A percentile compares a stretch with the other conserved stretches of the same genome.
These are phyloP conservation scores for Charanyca ferruginea DNA, from an alignment of 2,888 invertebrate genomes.

Conservation along the genomic window DNA sequence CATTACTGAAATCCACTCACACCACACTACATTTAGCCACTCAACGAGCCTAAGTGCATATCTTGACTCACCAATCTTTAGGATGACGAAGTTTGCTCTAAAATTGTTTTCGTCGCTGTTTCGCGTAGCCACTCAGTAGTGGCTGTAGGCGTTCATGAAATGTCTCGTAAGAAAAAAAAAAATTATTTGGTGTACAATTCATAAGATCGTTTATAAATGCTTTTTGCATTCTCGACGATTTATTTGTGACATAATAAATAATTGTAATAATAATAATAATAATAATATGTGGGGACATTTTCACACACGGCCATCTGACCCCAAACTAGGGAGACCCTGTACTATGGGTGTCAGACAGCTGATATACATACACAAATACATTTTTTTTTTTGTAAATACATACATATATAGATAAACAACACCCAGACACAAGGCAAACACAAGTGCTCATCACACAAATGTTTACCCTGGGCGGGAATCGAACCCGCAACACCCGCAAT, in stretches of 20 bases:
- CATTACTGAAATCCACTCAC: conserved; percentile 74
- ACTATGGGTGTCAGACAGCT: too few species aligned
- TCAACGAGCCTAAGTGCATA: conserved; percentile 68
- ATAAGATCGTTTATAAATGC: conserved; percentile 13
- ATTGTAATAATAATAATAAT: too few species aligned
- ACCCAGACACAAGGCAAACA: too few species aligned
- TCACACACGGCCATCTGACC: too few species aligned
- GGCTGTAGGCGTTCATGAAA: conserved; percentile 42
- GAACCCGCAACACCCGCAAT: too few species aligned
- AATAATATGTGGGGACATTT: too few species aligned
- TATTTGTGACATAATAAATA: conserved; percentile 26
- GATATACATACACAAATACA: too few species aligned
- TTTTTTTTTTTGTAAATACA: too few species aligned
- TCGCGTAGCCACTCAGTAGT: conserved; percentile 27
- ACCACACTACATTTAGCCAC: conserved; percentile 78
- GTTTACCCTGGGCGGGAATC: too few species aligned
- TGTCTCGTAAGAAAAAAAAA: conserved; percentile 18
- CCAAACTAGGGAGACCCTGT: too few species aligned
- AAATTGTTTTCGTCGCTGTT: conserved; percentile 60
- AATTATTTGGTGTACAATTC: conserved; percentile 24
- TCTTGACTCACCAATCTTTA: conserved; percentile 72
- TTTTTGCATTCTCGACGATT: conserved; percentile 11
- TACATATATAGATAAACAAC: too few species aligned
- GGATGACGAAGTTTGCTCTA: conserved; percentile 63
- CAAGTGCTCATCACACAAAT: too few species aligned